Percentiles rank a stretch among this genome's conserved stretches.
Conservation (phyloP, 1,140 invertebrate species). For the Drosophila carrolli region DNA sequence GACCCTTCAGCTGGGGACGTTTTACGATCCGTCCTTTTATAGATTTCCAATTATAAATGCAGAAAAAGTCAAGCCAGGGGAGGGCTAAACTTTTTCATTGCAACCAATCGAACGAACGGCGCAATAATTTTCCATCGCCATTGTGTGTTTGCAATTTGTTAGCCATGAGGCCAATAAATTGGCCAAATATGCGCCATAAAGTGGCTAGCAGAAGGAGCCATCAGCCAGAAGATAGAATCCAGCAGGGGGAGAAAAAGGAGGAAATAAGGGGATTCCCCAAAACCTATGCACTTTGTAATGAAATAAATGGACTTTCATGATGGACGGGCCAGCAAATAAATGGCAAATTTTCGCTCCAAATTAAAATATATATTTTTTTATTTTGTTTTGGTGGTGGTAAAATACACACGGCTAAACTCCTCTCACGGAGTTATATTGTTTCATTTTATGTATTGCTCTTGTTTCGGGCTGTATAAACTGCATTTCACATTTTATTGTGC, state of each 20-base stretch:
- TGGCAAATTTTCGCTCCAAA: slow-evolving; percentile 60
- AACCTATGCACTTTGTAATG: slow-evolving; percentile 75
- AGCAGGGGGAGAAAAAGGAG: not conserved
- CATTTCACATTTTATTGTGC: slow-evolving; percentile 82
- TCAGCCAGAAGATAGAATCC: slow-evolving; percentile 28
- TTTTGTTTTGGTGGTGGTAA: slow-evolving; percentile 15
- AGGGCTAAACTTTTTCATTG: slow-evolving; percentile 59
- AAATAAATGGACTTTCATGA: slow-evolving; percentile 79
- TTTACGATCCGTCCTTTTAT: slow-evolving; percentile 57
- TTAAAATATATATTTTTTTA: slow-evolving; percentile 49
- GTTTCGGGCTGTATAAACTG: slow-evolving; percentile 71
- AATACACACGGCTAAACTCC: slow-evolving; percentile 64
- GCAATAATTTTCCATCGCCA: slow-evolving; percentile 69
- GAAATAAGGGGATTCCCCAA: slow-evolving; percentile 15
- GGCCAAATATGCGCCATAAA: slow-evolving; percentile 74
- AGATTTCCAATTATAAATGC: slow-evolving; percentile 64
- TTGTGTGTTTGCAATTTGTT: slow-evolving; percentile 80
- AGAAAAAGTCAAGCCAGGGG: slow-evolving; percentile 24
- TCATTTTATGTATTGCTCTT: slow-evolving; percentile 29
- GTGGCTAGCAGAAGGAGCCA: slow-evolving; percentile 13
- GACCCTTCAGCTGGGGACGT: slow-evolving; percentile 9
- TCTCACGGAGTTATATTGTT: slow-evolving; percentile 27
- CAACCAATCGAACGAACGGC: slow-evolving; percentile 38
- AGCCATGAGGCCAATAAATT: slow-evolving; percentile 75
- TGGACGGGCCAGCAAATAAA: slow-evolving; percentile 62